Percentiles rank a stretch among this genome's conserved stretches.
Conservation (phyloP, 2,888 invertebrate genomes). For the Leucophenga montana region DNA sequence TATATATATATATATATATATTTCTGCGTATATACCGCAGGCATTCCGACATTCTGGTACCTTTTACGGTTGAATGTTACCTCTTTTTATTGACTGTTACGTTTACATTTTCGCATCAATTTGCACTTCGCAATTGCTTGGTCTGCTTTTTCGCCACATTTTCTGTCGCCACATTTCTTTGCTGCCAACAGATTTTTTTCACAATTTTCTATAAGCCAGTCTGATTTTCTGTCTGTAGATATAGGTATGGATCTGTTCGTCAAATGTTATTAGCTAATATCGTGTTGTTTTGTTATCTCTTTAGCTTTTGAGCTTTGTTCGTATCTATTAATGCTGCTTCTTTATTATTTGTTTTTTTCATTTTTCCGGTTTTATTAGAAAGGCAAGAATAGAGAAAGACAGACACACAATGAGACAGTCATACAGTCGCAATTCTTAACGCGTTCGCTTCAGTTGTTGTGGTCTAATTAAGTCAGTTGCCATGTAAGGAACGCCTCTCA, state of each 20-base stretch:
- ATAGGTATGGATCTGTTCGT: constrained; percentile 17
- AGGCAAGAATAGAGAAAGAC: neutral
- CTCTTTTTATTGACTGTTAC: too few relatives aligned
- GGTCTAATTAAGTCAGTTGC: constrained; percentile 17
- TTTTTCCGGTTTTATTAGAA: constrained; percentile 16
- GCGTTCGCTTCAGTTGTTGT: neutral
- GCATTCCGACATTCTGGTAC: too few relatives aligned
- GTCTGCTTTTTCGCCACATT: too few relatives aligned
- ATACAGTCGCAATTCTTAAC: neutral
- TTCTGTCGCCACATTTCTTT: neutral
- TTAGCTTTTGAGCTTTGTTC: constrained; percentile 23
- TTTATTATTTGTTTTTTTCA: constrained; percentile 23
- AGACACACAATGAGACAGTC: neutral
- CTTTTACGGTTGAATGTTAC: neutral
- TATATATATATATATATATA: too few relatives aligned
- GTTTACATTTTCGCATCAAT: neutral
- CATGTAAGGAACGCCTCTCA: constrained; percentile 16
- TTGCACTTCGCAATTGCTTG: neutral
- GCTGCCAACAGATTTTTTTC: neutral
- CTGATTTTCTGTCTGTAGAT: constrained; percentile 21
- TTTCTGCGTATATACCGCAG: too few relatives aligned
- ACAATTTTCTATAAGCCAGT: constrained; percentile 8
- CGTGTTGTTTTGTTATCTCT: constrained; percentile 12
- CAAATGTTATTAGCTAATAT: constrained; percentile 27
- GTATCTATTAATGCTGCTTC: constrained; percentile 12